Conservation (phyloP, 1,140 invertebrate genomes). For the Xylocopa sonorina region DNA sequence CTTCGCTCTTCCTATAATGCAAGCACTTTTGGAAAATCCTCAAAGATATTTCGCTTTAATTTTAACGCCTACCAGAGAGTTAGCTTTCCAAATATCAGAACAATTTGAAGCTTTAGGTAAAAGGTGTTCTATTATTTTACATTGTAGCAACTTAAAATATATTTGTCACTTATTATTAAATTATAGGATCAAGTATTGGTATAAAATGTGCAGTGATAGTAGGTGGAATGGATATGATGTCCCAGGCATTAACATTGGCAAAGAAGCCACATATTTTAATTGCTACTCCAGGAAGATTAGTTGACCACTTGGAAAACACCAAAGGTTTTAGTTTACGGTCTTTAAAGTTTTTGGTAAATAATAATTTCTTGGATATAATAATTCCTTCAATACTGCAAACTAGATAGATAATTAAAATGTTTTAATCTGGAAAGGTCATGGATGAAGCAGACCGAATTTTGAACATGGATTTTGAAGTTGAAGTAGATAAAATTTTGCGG, state of each 20-base stretch:
- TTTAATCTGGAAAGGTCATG: slow-evolving; percentile 86
- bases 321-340: slow-evolving; percentile 96
- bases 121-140: slow-evolving; percentile 35
- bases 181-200: slow-evolving; percentile 89
- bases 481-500: slow-evolving; percentile 97
- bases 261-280: slow-evolving; percentile 98
- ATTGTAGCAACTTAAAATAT: background rate
- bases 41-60: slow-evolving; percentile 97
- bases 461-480: slow-evolving; percentile 98
- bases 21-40: slow-evolving; percentile 93
- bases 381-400: no score
- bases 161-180: slow-evolving; percentile 32
- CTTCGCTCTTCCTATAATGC: slow-evolving; percentile 97
- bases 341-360: slow-evolving; percentile 91
- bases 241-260: slow-evolving; percentile 93
- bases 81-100: slow-evolving; percentile 98
- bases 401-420: background rate
- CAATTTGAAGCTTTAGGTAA: slow-evolving; percentile 96
- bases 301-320: slow-evolving; percentile 96
- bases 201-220: slow-evolving; percentile 98
- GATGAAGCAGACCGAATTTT: slow-evolving; percentile 98
- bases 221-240: slow-evolving; percentile 98
- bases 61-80: slow-evolving; percentile 97
- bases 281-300: slow-evolving; percentile 93
- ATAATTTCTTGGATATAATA: no score